Evolutionary conservation across 1,140 invertebrate species (phyloP), one percentile per base, ranked within the genome.

Genomic region (Drosophila repleta): DNA sequence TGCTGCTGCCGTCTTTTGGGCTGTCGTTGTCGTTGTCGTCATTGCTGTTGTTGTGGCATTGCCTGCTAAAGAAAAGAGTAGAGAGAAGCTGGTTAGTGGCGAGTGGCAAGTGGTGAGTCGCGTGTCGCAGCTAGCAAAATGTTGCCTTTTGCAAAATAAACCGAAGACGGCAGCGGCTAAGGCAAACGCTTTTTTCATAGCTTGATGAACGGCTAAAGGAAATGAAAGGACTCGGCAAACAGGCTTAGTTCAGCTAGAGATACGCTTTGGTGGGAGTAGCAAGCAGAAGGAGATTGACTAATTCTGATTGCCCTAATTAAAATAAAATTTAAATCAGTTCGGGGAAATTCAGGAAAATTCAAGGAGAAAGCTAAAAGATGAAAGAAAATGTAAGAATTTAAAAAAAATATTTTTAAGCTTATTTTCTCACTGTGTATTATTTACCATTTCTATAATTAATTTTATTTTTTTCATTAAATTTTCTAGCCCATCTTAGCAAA

Each of bases 101-200:
- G 69, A 88, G 83, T 87, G 82, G 77, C 77, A 66, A 72, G 69
- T 64, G 56, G 52, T 48, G 63, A 73, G 43, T 74, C 49, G 60
- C 58, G 82, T 85, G 82, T 87, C 78, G 82, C 67, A 87, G 69
- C 78, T 81, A 80, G 70, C 67, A 76, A 82, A 85, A 85, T 81
- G 82, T 85, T 85, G 82, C 78, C 75, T 87, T 85, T 87, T 75
- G 71, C 63, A 82, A 67, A 87, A 79, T 79, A 85, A 85, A 82
- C 81, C 71, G 53, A 66, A 78, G 56, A 76, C 63, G 68, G 49
- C 46, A 8, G 39, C 15, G 39, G 29, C 29, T 53, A 76, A 60
- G 8, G 51, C 49, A 24, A 52, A 52, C n/a, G 26, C 10, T 52
- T 52, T 51, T 35, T 35, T 35, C 11, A 0, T 35, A 13, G 32